Evolutionary conservation across 2,797 vertebrate genomes (phyloP).

Genomic region (Chiloscyllium punctatum): DNA sequence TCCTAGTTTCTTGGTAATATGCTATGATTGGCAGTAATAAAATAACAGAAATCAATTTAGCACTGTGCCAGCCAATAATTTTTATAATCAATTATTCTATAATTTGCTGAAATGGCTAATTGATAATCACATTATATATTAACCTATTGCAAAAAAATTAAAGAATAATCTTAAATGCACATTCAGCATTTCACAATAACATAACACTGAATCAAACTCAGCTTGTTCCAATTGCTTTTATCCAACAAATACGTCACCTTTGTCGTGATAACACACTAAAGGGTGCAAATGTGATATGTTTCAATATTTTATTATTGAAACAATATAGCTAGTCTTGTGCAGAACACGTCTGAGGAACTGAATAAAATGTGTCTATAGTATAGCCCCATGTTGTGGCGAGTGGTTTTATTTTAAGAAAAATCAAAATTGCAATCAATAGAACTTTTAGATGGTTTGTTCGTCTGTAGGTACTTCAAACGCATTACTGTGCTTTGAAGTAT

Average conservation of each 20-base stretch:
- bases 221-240: neutral
- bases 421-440: neutral
- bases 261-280: neutral
- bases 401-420: neutral
- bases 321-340: neutral
- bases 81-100: neutral
- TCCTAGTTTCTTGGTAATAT: neutral
- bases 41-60: neutral
- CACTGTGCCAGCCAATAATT: neutral
- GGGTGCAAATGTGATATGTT: neutral
- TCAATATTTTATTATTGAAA: conserved; percentile 12
- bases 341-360: neutral
- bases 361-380: neutral
- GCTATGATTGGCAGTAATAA: neutral
- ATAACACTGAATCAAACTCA: neutral
- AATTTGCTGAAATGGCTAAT: neutral
- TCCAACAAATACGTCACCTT: neutral
- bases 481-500: neutral
- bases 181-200: neutral
- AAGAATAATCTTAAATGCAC: neutral
- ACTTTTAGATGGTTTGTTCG: neutral
- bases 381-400: neutral
- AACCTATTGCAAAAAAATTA: neutral
- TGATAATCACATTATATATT: neutral
- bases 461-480: neutral